Conservation (phyloP, 2,888 invertebrate genomes). For the Entomobrya proxima region DNA sequence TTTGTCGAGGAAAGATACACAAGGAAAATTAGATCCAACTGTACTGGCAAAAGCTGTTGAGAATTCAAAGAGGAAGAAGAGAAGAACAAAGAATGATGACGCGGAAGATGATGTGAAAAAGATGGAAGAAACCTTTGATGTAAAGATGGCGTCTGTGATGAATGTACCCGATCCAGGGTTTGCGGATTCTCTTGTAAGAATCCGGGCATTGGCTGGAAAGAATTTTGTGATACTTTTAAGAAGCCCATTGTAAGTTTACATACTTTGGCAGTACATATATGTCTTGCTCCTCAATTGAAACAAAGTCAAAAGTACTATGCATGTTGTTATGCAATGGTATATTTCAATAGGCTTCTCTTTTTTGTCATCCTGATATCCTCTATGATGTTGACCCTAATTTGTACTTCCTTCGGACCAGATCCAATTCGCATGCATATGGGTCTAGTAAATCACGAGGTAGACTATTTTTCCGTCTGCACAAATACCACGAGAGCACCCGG, state of each 20-base stretch:
- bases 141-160: constrained; percentile 39
- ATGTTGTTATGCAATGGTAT: not conserved
- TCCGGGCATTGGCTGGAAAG: constrained; percentile 38
- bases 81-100: not conserved
- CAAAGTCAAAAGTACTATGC: not conserved
- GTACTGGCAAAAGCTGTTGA: not conserved
- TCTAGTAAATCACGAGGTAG: constrained; percentile 62
- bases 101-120: not conserved
- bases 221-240: constrained; percentile 43
- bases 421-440: constrained; percentile 56
- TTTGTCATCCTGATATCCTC: constrained; percentile 57
- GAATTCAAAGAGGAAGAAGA: not conserved
- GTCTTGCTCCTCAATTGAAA: no score
- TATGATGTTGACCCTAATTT: constrained; percentile 37
- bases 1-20: constrained; percentile 78
- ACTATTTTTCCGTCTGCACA: not conserved
- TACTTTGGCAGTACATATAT: no score
- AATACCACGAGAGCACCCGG: not conserved
- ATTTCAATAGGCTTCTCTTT: constrained; percentile 46
- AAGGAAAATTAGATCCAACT: not conserved
- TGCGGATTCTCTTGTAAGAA: not conserved
- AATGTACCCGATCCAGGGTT: not conserved
- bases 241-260: constrained; percentile 31
- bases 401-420: constrained; percentile 57
- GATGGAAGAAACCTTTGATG: not conserved